phyloP scores from a whole-genome alignment of 2,888 invertebrate species.

The Sclerodermus sp. region DNA sequence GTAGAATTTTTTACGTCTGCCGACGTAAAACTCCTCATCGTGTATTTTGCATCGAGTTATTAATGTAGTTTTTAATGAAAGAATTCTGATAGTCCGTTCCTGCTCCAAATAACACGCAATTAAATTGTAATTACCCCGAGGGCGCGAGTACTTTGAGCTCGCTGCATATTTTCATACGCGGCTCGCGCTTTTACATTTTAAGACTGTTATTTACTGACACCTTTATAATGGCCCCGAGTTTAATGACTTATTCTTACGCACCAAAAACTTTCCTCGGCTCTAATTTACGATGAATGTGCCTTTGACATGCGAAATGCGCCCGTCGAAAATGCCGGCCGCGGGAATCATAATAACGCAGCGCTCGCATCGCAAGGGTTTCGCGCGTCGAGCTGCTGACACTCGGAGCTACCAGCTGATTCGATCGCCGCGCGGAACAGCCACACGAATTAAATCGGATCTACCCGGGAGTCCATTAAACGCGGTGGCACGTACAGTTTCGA shows the following conservation, averaged over 20 bases:
- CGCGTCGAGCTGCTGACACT: too few relatives aligned
- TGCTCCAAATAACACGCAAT: slow-evolving; percentile 19
- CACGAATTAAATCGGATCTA: too few relatives aligned
- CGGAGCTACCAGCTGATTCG: too few relatives aligned
- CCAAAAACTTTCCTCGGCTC: background rate
- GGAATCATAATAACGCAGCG: too few relatives aligned
- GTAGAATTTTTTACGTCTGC: too few relatives aligned
- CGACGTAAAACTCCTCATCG: too few relatives aligned
- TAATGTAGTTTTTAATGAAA: slow-evolving; percentile 20
- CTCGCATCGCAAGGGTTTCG: too few relatives aligned
- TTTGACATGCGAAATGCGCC: background rate
- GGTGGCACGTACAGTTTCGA: too few relatives aligned
- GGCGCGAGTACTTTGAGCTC: slow-evolving; percentile 12
- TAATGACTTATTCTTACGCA: slow-evolving; percentile 12
- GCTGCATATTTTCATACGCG: slow-evolving; percentile 17
- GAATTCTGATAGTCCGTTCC: slow-evolving; percentile 19
- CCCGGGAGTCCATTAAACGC: too few relatives aligned
- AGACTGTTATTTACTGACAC: slow-evolving; percentile 17
- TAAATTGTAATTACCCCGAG: slow-evolving; percentile 27
- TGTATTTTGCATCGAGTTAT: too few relatives aligned
- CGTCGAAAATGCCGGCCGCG: too few relatives aligned
- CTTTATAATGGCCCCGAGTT: slow-evolving; percentile 21
- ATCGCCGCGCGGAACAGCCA: too few relatives aligned
- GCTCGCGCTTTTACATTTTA: slow-evolving; percentile 3
- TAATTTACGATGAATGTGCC: background rate